These are phyloP conservation scores for Formica selysi DNA, from an alignment of 1,140 invertebrate genomes.

Conservation along the genomic window DNA sequence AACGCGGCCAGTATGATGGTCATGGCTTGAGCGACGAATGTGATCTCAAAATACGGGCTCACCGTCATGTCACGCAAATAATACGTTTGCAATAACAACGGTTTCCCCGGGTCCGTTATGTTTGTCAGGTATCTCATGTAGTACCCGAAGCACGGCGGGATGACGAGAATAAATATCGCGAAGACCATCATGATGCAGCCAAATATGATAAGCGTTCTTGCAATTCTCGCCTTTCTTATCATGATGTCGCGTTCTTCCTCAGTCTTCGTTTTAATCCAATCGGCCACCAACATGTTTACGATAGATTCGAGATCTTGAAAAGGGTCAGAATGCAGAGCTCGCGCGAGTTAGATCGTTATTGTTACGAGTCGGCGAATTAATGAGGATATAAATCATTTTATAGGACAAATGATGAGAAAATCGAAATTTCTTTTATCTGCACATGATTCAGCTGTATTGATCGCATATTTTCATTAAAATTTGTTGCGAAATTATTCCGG, in stretches of 20 bases:
- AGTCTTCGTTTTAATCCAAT: conserved; percentile 42
- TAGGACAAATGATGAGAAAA: neutral
- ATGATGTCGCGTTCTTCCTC: neutral
- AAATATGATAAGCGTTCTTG: neutral
- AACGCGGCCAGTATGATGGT: neutral
- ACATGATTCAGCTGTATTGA: neutral
- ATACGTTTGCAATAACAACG: conserved; percentile 35
- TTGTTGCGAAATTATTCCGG: neutral
- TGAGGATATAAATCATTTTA: neutral
- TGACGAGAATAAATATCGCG: neutral
- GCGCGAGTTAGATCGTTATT: neutral
- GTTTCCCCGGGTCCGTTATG: neutral
- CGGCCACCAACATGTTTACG: conserved; percentile 42
- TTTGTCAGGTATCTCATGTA: conserved; percentile 9
- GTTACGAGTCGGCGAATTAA: neutral
- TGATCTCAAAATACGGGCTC: conserved; percentile 42
- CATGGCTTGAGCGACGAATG: neutral
- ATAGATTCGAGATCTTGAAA: conserved; percentile 17
- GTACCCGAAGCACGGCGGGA: conserved; percentile 19
- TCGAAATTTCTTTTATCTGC: neutral
- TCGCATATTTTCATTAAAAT: neutral
- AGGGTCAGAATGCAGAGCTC: neutral
- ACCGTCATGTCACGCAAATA: neutral
- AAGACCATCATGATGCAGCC: neutral
- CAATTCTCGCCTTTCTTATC: conserved; percentile 22